Evolutionary conservation across 53 echinoderm and acorn worm genomes (phyloP), one percentile per base, ranked within the genome.

Genomic region (Holothuria leucospilota): DNA sequence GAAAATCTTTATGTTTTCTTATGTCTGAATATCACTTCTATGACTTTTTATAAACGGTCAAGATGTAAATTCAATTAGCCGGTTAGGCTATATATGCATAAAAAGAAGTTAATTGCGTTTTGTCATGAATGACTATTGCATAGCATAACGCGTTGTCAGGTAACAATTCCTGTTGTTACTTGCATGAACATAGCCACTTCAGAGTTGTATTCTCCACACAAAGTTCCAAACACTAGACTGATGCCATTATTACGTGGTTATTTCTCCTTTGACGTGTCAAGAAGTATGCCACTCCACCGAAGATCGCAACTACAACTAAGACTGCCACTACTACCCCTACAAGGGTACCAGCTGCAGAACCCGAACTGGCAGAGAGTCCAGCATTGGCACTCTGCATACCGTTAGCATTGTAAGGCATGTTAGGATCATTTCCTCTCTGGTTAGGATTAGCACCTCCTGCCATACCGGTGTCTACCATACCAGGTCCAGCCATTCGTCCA

Each of bases 321-420:
- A 93, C 93, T 29, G 93, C 95, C 18, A 95, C 86, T 27, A 88
- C 89, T 18, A 93, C 95, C 29, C 93, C 95, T 9, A 89, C 93
- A 12, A 92, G 68, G 26, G 95, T 93, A 24, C 86, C 77, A 72
- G 86, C 95, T 24, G 90, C 74, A 2, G 78, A 82, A 7, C 67
- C 89, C 8, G 42, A 67, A 4, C 73, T 30, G 5, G 71, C 51
- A 64, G 69, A 53, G 13, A 52, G 60, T 53, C 59, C 68, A 65
- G 52, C 72, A 14, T 59, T 59, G 63, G 71, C 78, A 58, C 77
- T 52, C 5, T 70, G 39, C 8, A 81, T 21, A 25, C 34, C 34
- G 34, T 67, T 67, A 25, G 68, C 68, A 21, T 25, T 67, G 16
- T 56, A 56, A 1, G 78, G 78, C 10, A 82, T 62, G 62, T 63